A percentile compares a stretch with the other conserved stretches of the same genome.
Conservation (phyloP, 2,888 invertebrate genomes). For the Leuctra nigra region DNA sequence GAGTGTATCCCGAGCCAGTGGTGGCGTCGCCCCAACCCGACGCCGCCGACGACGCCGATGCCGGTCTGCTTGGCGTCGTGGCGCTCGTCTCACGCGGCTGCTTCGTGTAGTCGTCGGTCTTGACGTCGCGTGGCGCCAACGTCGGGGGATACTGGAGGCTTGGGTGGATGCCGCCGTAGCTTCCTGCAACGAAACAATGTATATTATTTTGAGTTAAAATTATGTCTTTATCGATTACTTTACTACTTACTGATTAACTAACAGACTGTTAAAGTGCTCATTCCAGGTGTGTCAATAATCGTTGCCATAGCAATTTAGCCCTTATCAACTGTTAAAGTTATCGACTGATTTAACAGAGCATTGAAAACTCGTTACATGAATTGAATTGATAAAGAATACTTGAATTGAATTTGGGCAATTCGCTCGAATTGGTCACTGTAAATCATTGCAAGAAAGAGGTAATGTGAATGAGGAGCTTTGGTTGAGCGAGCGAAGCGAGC, state of each 20-base stretch:
- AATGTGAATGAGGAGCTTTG: too few species aligned
- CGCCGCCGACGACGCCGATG: constrained; percentile 24
- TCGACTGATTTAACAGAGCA: too few species aligned
- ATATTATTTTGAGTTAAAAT: too few species aligned
- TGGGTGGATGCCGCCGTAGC: not conserved
- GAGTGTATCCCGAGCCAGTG: constrained; percentile 37
- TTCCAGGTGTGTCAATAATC: too few species aligned
- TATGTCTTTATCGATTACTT: not conserved
- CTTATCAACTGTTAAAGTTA: too few species aligned
- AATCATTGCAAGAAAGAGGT: too few species aligned
- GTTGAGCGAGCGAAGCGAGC: too few species aligned
- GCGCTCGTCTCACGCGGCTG: not conserved
- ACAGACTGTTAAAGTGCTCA: not conserved
- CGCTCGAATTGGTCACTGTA: too few species aligned
- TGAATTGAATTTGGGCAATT: too few species aligned
- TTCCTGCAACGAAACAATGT: not conserved
- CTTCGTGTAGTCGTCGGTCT: constrained; percentile 1
- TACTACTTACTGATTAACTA: not conserved
- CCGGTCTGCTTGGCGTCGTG: constrained; percentile 12
- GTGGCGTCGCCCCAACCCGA: constrained; percentile 21
- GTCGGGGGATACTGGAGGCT: not conserved
- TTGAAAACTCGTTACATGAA: too few species aligned
- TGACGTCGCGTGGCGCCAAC: not conserved
- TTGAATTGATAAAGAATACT: too few species aligned
- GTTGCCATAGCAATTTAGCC: too few species aligned